Evolutionary conservation across 2,797 vertebrate species (phyloP).

Genomic region (Rhinichthys osculus): DNA sequence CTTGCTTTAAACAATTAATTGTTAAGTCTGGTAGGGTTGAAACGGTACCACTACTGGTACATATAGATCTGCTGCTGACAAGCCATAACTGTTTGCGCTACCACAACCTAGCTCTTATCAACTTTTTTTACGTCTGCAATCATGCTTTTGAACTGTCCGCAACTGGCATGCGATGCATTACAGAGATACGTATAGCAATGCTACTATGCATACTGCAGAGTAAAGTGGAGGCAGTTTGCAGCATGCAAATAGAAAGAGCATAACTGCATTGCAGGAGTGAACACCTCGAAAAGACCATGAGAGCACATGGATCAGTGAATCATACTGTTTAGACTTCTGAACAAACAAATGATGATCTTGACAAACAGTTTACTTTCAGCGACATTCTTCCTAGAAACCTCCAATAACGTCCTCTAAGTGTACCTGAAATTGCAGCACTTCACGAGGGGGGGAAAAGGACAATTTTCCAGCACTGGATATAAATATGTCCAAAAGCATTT

Average conservation of each 20-base stretch:
- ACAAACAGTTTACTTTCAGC: conserved; percentile 81
- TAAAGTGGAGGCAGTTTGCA: conserved; percentile 44
- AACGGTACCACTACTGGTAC: background rate
- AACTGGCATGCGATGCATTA: background rate
- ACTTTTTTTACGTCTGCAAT: conserved; percentile 9
- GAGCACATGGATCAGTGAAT: conserved; percentile 61
- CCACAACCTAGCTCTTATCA: conserved; percentile 13
- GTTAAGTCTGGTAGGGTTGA: background rate
- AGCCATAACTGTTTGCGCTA: background rate
- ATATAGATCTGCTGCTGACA: background rate
- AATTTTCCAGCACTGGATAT: background rate
- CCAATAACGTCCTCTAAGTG: conserved; percentile 38
- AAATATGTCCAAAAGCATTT: conserved; percentile 11
- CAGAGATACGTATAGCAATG: background rate
- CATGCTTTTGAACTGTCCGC: background rate
- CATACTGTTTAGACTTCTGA: conserved; percentile 80
- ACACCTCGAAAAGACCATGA: conserved; percentile 9
- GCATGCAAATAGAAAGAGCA: conserved; percentile 29
- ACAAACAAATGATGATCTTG: conserved; percentile 80
- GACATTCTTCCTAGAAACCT: conserved; percentile 74
- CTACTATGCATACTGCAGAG: conserved; percentile 9
- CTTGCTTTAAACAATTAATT: background rate
- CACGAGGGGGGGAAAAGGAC: conserved; percentile 1
- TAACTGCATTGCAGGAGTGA: conserved; percentile 26
- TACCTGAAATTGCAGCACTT: conserved; percentile 45